Conservation (phyloP, 2,888 invertebrate species). For the Callosobruchus maculatus region DNA sequence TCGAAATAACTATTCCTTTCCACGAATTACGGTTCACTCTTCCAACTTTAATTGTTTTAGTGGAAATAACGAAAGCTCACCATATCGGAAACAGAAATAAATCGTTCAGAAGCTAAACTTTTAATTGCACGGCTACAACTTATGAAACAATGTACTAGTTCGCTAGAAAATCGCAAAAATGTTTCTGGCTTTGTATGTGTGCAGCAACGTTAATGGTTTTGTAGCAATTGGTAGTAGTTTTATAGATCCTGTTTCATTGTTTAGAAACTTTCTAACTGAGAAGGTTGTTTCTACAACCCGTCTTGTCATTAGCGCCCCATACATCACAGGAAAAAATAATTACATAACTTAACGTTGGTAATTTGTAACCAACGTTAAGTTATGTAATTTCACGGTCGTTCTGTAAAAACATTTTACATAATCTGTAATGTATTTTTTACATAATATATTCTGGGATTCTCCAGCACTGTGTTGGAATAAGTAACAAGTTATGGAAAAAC, state of each 20-base stretch:
- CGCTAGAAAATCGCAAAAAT: background rate
- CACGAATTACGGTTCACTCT: background rate
- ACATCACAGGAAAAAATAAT: too few relatives aligned
- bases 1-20: background rate
- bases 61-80: background rate
- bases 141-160: background rate
- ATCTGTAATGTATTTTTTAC: too few relatives aligned
- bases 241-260: background rate
- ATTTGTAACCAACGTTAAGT: too few relatives aligned
- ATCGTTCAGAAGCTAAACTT: background rate
- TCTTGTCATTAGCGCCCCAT: too few relatives aligned
- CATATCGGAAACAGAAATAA: background rate
- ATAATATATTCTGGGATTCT: too few relatives aligned
- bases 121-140: background rate
- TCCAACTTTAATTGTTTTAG: background rate
- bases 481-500: too few relatives aligned
- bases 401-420: too few relatives aligned
- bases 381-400: too few relatives aligned
- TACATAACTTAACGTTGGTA: too few relatives aligned
- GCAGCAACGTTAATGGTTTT: background rate
- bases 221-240: background rate
- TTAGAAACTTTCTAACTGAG: background rate
- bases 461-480: too few relatives aligned
- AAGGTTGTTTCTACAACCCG: too few relatives aligned
- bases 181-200: background rate